phyloP scores from a whole-genome alignment of 2,113 vertebrate species.

The Irena cyanogastra region DNA sequence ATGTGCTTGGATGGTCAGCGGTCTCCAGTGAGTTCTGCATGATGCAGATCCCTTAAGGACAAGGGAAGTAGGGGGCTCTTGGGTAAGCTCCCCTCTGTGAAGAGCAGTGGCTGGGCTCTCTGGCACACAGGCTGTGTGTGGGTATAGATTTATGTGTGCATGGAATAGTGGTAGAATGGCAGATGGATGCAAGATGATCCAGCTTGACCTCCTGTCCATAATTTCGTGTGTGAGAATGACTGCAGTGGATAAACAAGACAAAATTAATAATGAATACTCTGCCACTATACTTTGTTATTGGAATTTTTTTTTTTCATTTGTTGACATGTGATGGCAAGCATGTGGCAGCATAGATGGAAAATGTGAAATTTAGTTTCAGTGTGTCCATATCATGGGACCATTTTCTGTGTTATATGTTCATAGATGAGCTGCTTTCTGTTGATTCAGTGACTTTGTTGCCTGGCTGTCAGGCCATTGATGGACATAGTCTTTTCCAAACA shows the following conservation, averaged over 20 bases:
- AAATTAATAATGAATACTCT: neutral
- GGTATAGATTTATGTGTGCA: fast-evolving
- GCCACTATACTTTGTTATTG: neutral
- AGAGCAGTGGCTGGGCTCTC: neutral
- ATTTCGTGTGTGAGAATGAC: neutral
- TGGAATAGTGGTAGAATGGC: neutral
- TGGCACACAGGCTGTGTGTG: fast-evolving
- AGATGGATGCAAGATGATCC: neutral
- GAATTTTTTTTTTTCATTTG: neutral
- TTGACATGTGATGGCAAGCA: neutral
- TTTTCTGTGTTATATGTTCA: neutral
- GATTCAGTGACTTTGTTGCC: neutral
- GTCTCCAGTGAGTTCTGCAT: neutral
- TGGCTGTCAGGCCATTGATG: neutral
- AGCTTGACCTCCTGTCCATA: neutral
- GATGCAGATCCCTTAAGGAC: neutral
- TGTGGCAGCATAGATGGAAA: neutral
- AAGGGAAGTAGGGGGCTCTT: neutral
- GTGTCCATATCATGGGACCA: neutral
- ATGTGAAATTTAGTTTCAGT: neutral
- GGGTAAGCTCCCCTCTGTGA: neutral
- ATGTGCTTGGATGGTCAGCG: neutral
- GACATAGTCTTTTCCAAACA: neutral
- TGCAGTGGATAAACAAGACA: neutral
- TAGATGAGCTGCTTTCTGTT: neutral